Evolutionary conservation across 2,888 invertebrate species (phyloP), one percentile per base, ranked within the genome.

Genomic region (Agrotis exclamationis): DNA sequence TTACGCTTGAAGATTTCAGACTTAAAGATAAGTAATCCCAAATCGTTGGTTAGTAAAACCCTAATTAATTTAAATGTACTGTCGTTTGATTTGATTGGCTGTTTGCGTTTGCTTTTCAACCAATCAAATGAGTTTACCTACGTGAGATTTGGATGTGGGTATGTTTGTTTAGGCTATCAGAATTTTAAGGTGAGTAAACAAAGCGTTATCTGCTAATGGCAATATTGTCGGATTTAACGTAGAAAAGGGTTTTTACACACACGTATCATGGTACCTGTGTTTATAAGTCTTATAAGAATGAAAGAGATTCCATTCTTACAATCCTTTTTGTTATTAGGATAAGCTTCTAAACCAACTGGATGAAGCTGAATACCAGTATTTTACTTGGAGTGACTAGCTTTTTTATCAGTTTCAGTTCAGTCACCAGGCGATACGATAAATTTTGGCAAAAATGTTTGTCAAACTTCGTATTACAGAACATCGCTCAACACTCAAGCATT

Each of bases 161-260:
- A 18, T 75, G 59, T 74, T 68, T 68, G 59, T 75, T 59, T 50
- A 54, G 54, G 68, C 14, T 68, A 74, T 74, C 73, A 20, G n/a
- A 51, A 57, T 74, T 72, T 57, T 20, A 66, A 64, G 28, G 50
- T 56, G 11, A 18, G 71, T 50, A 74, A 51, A 72, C 74, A 51
- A 47, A 33, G 0, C 18, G 33, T 66, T 72, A 72, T 74, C 74
- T 74, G 3, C 18, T 65, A 57, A 51, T 74, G 50, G 33, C 18
- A 39, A 57, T 39, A 24, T 20, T 0, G 48, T 48, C 16, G 22
- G 16, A 64, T 44, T 50, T 45, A 22, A n/a, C 6, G 13, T 1
- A 18, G 13, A 28, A 22, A 63, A 71, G 28, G 64, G 48, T 45
- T 73, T 63, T 48, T 6, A n/a, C 22, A 58, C 11, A 24, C 0